Evolutionary conservation across 2,888 invertebrate species (phyloP).

Genomic region (Pheosia gnoma): DNA sequence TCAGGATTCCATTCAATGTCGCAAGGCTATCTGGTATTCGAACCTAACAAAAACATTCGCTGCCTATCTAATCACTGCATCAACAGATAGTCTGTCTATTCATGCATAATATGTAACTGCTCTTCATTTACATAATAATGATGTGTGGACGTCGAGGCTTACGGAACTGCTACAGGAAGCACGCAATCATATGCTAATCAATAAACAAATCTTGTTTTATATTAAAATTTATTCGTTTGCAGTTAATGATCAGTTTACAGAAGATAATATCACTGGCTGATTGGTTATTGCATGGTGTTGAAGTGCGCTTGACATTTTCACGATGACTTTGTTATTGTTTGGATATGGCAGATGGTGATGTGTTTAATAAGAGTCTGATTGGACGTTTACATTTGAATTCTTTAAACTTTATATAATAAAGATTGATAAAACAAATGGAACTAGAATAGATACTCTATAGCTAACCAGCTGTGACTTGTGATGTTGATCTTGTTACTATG

Average conservation of each 20-base stretch:
- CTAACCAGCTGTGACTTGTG: no score
- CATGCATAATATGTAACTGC: constrained; percentile 5
- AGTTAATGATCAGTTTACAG: neutral
- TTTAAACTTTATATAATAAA: neutral
- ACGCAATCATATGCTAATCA: neutral
- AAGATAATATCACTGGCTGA: neutral
- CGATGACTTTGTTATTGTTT: constrained; percentile 6
- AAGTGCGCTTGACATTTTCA: constrained; percentile 8
- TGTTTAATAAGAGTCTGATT: neutral
- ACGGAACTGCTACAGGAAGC: constrained; percentile 8
- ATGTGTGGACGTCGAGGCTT: constrained; percentile 16
- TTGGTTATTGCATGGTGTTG: neutral
- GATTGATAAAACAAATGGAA: no score
- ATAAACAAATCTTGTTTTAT: neutral
- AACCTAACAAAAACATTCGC: constrained; percentile 11
- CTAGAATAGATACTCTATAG: no score
- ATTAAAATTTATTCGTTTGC: neutral
- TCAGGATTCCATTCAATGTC: constrained; percentile 34
- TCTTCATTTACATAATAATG: constrained; percentile 22
- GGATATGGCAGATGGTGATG: neutral
- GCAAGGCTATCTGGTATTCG: constrained; percentile 34
- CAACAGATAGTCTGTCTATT: constrained; percentile 11
- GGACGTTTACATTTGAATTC: neutral
- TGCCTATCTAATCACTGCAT: constrained; percentile 28
- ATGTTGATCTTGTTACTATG: no score